Conservation (phyloP, 2,888 invertebrate species). For the Campopleginae sp. region DNA sequence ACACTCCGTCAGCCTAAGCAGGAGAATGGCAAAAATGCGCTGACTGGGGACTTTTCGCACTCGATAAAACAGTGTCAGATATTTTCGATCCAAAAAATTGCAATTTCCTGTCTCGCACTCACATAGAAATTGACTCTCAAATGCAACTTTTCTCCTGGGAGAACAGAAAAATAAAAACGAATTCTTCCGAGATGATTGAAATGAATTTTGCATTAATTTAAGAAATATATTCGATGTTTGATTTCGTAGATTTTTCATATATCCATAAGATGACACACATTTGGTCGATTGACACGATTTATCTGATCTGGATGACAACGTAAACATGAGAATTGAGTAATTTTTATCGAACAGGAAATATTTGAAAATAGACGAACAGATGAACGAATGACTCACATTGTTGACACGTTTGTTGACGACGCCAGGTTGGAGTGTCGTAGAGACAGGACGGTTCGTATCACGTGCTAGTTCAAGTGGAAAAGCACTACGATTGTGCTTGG, state of each 20-base stretch:
- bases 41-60: no score
- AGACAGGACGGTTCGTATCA: neutral
- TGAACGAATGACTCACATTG: conserved; percentile 45
- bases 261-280: neutral
- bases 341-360: neutral
- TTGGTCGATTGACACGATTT: neutral
- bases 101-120: no score
- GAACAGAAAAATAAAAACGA: no score
- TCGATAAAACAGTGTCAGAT: no score
- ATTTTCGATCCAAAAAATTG: no score
- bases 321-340: neutral
- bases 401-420: conserved; percentile 9
- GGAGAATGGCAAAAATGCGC: no score
- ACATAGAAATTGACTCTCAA: no score
- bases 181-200: no score
- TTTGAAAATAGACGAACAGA: neutral
- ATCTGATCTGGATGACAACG: neutral
- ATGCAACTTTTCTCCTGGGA: no score
- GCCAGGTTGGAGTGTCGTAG: conserved; percentile 1
- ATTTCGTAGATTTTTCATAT: neutral
- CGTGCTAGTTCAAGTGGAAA: conserved; percentile 24
- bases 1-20: no score
- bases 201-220: no score
- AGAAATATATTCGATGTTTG: neutral
- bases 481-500: conserved; percentile 19